Percentiles rank a stretch among this genome's conserved stretches.
Evolutionary conservation across 2,113 vertebrate genomes (phyloP).

Genomic region (Holacanthus passer): DNA sequence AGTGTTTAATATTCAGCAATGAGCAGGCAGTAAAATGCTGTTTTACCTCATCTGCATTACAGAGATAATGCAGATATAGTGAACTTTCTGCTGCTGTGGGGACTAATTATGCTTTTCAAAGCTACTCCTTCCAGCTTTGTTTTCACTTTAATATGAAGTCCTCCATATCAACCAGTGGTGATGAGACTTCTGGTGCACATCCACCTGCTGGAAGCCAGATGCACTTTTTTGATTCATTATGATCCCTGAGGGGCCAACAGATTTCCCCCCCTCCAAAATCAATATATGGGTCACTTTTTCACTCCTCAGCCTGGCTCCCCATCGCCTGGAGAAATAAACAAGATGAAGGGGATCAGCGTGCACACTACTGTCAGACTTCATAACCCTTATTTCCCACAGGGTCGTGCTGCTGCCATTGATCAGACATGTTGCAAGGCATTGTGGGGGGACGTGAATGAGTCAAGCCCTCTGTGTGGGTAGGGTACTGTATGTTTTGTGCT

Average conservation of each 20-base stretch:
- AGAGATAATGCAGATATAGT: constrained; percentile 31
- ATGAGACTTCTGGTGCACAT: constrained; percentile 37
- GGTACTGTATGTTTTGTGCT: constrained; percentile 11
- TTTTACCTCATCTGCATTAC: constrained; percentile 57
- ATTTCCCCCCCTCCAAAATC: constrained; percentile 69
- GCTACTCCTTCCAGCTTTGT: constrained; percentile 12
- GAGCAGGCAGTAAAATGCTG: constrained; percentile 20
- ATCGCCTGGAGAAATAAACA: constrained; percentile 78
- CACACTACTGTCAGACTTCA: constrained; percentile 74
- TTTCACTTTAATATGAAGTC: constrained; percentile 32
- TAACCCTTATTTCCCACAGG: constrained; percentile 80
- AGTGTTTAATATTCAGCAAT: constrained; percentile 48
- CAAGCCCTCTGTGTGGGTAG: background rate
- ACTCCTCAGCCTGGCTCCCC: constrained; percentile 57
- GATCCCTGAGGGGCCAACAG: constrained; percentile 58
- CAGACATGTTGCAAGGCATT: constrained; percentile 56
- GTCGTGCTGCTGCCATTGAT: constrained; percentile 67
- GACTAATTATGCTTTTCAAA: constrained; percentile 42
- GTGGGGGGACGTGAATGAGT: constrained; percentile 20
- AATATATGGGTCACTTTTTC: constrained; percentile 69
- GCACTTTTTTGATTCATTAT: constrained; percentile 78
- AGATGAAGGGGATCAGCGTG: constrained; percentile 73
- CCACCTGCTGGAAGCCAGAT: constrained; percentile 63
- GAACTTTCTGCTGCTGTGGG: constrained; percentile 9
- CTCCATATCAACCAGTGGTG: constrained; percentile 26